A percentile compares a stretch with the other conserved stretches of the same genome.
Conservation (phyloP, 2,797 vertebrate species). For the Syngnathus acus region DNA sequence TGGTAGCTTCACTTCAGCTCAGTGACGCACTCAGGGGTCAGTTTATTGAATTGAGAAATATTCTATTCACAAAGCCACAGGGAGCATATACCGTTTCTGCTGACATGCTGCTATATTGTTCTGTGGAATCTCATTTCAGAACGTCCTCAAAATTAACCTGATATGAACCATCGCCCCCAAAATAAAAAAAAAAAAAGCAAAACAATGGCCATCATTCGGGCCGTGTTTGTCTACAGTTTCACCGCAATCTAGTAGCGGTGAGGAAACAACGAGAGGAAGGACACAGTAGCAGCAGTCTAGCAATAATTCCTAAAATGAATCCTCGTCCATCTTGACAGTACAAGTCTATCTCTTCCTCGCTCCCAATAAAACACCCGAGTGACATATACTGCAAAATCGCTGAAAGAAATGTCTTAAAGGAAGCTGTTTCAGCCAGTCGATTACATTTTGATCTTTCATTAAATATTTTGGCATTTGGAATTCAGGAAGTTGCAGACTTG, state of each 20-base stretch:
- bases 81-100: background rate
- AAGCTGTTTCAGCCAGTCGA: background rate
- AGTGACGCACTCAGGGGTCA: slow-evolving; percentile 7
- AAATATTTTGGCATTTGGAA: no score
- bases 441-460: background rate
- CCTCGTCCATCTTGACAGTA: slow-evolving; percentile 36
- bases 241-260: background rate
- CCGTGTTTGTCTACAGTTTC: background rate
- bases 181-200: background rate
- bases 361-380: slow-evolving; percentile 12
- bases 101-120: background rate
- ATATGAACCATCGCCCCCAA: background rate
- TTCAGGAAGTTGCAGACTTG: no score
- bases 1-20: background rate
- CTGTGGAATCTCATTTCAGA: background rate
- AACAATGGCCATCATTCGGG: background rate
- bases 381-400: background rate
- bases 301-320: slow-evolving; percentile 34
- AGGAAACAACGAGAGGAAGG: slow-evolving; percentile 8
- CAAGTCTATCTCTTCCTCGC: slow-evolving; percentile 22
- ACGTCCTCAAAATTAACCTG: background rate
- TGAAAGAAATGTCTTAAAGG: background rate
- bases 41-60: background rate
- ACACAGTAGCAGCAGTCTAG: slow-evolving; percentile 24
- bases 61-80: background rate